Evolutionary conservation across 2,113 vertebrate species (phyloP).

Genomic region (Caloenas nicobarica): DNA sequence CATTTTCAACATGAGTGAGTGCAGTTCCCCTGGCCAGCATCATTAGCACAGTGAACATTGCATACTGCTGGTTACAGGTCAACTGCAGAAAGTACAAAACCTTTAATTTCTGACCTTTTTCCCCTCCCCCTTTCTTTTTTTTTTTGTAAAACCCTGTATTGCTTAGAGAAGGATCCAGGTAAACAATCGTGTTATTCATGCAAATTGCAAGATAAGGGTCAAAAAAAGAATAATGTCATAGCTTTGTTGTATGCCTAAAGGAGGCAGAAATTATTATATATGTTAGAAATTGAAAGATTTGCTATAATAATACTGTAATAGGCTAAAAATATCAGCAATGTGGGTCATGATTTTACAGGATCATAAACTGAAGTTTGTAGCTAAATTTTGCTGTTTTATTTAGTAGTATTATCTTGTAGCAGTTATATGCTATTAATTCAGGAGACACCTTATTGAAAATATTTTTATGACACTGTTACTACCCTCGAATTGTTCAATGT

Average conservation of each 20-base stretch:
- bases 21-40: background rate
- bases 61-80: background rate
- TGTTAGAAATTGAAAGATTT: background rate
- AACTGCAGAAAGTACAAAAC: background rate
- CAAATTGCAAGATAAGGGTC: background rate
- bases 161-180: background rate
- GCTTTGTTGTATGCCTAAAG: background rate
- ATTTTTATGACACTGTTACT: background rate
- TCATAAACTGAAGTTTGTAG: background rate
- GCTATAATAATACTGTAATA: background rate
- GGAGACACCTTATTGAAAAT: background rate
- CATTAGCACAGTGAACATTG: background rate
- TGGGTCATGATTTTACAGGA: background rate
- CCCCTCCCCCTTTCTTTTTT: background rate
- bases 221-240: background rate
- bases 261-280: background rate
- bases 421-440: background rate
- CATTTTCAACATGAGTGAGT: background rate
- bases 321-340: background rate
- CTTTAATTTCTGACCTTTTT: background rate
- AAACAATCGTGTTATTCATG: background rate
- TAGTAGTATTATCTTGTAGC: background rate
- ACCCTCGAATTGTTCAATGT: background rate
- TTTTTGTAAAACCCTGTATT: background rate
- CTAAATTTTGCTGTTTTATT: background rate